A percentile compares a stretch with the other conserved stretches of the same genome.
Evolutionary conservation across 2,113 vertebrate genomes (phyloP).

Genomic region (Pedionomus torquatus): DNA sequence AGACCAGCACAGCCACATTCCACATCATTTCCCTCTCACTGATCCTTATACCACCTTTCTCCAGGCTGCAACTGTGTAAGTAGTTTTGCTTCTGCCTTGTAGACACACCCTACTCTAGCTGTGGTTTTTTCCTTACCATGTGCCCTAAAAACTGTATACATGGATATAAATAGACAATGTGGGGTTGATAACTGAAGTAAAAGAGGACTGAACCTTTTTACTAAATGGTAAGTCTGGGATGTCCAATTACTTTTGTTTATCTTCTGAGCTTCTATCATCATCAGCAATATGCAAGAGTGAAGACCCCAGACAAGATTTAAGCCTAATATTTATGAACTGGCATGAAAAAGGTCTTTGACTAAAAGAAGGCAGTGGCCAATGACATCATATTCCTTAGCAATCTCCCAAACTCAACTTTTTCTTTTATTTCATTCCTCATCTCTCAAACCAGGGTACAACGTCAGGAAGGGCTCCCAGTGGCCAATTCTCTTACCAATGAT

Average conservation of each 20-base stretch:
- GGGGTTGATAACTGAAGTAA: neutral
- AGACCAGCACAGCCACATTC: constrained; percentile 39
- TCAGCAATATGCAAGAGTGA: neutral
- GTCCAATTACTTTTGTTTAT: neutral
- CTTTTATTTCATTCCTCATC: neutral
- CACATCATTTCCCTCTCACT: constrained; percentile 6
- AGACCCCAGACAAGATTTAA: neutral
- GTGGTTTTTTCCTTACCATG: neutral
- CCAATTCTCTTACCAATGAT: constrained; percentile 84
- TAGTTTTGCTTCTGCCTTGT: neutral
- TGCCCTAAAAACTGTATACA: neutral
- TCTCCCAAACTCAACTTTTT: neutral
- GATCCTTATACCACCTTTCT: neutral
- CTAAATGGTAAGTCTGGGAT: neutral
- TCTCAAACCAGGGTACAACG: neutral
- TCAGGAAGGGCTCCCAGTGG: neutral
- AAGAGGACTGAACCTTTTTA: neutral
- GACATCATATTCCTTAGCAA: neutral
- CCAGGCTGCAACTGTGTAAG: neutral
- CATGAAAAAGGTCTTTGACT: neutral
- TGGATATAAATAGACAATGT: neutral
- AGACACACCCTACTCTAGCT: neutral
- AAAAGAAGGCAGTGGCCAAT: neutral
- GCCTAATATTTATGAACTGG: neutral
- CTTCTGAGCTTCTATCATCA: neutral